Evolutionary conservation across 2,888 invertebrate species (phyloP), one percentile per base, ranked within the genome.

Genomic region (Stenurella melanura): DNA sequence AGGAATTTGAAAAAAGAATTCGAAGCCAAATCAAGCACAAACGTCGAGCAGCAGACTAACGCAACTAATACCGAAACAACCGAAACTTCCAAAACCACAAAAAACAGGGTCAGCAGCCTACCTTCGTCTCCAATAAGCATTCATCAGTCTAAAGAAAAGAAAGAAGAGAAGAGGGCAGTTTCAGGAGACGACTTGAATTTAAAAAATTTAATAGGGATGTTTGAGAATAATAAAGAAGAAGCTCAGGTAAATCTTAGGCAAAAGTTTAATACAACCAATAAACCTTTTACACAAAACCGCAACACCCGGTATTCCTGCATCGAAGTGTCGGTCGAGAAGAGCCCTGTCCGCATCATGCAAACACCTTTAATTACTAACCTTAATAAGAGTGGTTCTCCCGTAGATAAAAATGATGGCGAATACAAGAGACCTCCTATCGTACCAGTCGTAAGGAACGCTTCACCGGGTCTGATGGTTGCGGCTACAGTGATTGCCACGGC

Each of bases 1-100:
- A 94, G 94, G 91, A 95, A 94, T 91, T 92, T 96, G 83, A 96
- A 96, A 89, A 95, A 95, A 88, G 96, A 96, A 89, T 96, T 97
- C 89, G 97, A 97, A 91, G 96, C 96, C 70, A 95, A 95, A 88
- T 92, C 92, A 0, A 89, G 83, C 82, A 84, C 77, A 67, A 80
- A 75, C 50, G 81, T 81, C 86, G 79, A 82, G 76, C 81, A 82
- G 76, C 81, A 80, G 78, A 64, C 67, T 74, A 69, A 73, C 60
- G n/a, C 70, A 56, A 71, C 60, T 26, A 70, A 60, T 15, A 64
- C 71, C 60, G 83, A 85, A 70, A 68, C 69, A 50, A 21, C 78
- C 78, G 74, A 81, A 76, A 74, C 74, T 26, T 83, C 86, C 19
- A 84, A 85, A 74, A 80, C 69, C n/a, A 80, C 77, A 34, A 86